Base-by-base conservation (phyloP, 2,888 invertebrate species). In the Acleris sparsana region DNA sequence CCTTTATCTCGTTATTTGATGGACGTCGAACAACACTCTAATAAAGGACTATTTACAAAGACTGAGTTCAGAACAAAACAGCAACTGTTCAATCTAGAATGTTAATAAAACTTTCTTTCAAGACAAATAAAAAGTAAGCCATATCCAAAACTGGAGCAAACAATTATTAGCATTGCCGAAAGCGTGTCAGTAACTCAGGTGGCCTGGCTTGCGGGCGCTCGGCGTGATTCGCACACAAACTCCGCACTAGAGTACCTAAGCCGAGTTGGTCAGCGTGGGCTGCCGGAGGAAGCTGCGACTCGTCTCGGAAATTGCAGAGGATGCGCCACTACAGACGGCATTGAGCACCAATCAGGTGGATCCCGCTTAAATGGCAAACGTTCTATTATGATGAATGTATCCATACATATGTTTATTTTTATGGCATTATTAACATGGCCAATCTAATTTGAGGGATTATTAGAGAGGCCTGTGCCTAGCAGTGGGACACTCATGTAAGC, bases 221-320 rank as follows among this genome's bases (percentile, higher is more conserved):
- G 11, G 39, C 46, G 17, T 46, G 17, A 46, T 46, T 61, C 22
- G 61, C 63, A 48, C 53, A 63, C 52, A 69, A 69, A 62, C 67
- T 62, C 67, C 68, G 68, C 71, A 68, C 64, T 62, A 69, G 59
- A 71, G 68, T 25, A 22, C 22, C 22, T 65, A 72, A 71, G 74
- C 70, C 70, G 71, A 74, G 73, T 73, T 33, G 72, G 71, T 69
- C 71, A 69, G 73, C 64, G 68, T 71, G 63, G 67, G 70, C 64
- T 71, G 72, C 69, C 77, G 77, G 74, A 89, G 92, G 92, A 92
- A 89, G 86, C 77, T 72, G 77, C 80, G 84, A 87, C 82, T 89
- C 88, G 87, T 85, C 85, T 88, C 81, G 81, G 86, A 87, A 82
- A 87, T 87, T 87, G 88, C 86, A 85, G 83, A 88, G 89, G 88